Percentiles rank a stretch among this genome's conserved stretches.
These are phyloP conservation scores for Apoda limacodes DNA, from an alignment of 2,888 invertebrate genomes.

Conservation along the genomic window DNA sequence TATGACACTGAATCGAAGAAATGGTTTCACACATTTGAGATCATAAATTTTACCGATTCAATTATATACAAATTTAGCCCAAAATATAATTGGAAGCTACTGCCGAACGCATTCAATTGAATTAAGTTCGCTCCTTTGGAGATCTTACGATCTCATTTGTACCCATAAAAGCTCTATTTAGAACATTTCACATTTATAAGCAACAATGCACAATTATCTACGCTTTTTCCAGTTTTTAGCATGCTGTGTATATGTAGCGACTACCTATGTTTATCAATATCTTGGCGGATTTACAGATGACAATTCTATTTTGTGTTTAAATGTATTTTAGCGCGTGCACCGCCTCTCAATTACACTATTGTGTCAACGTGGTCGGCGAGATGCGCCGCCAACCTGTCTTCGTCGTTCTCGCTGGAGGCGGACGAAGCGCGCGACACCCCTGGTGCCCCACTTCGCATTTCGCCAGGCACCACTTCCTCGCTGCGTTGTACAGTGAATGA, in stretches of 20 bases:
- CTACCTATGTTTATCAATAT: too few relatives aligned
- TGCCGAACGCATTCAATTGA: too few relatives aligned
- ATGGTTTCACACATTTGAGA: slow-evolving; percentile 6
- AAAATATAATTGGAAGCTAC: too few relatives aligned
- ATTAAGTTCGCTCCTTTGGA: too few relatives aligned
- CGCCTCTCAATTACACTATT: slow-evolving; percentile 56
- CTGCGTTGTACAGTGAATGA: slow-evolving; percentile 98
- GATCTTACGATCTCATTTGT: too few relatives aligned
- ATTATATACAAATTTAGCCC: too few relatives aligned
- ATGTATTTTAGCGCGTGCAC: slow-evolving; percentile 29
- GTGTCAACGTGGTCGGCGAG: slow-evolving; percentile 48
- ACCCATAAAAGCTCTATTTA: slow-evolving; percentile 44
- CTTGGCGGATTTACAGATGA: too few relatives aligned
- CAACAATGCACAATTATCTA: slow-evolving; percentile 49
- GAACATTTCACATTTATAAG: slow-evolving; percentile 38
- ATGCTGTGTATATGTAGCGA: slow-evolving; percentile 27
- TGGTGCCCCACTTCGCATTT: slow-evolving; percentile 73
- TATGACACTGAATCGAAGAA: too few relatives aligned
- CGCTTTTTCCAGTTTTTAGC: slow-evolving; percentile 24
- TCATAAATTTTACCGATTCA: too few relatives aligned
- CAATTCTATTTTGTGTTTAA: slow-evolving; percentile 5
- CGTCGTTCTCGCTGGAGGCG: slow-evolving; percentile 94
- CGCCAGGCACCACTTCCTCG: slow-evolving; percentile 95
- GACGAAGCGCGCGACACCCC: slow-evolving; percentile 85
- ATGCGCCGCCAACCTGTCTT: slow-evolving; percentile 78